These are phyloP conservation scores for Embiotoca jacksoni DNA, from an alignment of 2,113 vertebrate genomes.

Conservation along the genomic window DNA sequence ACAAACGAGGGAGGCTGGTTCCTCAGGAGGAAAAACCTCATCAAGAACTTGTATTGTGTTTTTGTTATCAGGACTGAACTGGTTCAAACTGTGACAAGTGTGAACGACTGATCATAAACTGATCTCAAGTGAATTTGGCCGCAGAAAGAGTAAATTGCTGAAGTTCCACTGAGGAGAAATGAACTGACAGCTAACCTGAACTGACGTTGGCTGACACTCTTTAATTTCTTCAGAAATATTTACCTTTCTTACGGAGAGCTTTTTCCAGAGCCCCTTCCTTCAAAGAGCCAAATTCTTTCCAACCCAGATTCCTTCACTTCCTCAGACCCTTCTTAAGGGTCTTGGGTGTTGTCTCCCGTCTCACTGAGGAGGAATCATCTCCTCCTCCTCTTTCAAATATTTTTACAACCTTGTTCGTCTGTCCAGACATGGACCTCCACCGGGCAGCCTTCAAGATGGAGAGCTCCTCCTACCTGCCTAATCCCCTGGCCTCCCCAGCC, in stretches of 20 bases:
- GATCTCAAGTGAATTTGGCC: not conserved
- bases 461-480: slow-evolving; percentile 98
- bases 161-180: slow-evolving; percentile 34
- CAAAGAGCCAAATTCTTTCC: slow-evolving; percentile 24
- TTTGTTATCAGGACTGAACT: slow-evolving; percentile 23
- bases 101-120: slow-evolving; percentile 30
- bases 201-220: slow-evolving; percentile 2
- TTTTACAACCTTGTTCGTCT: slow-evolving; percentile 29
- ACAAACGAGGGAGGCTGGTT: slow-evolving; percentile 32
- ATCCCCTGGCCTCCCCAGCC: slow-evolving; percentile 96
- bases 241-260: slow-evolving; percentile 12
- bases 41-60: slow-evolving; percentile 8
- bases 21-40: slow-evolving; percentile 7
- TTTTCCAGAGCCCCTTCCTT: slow-evolving; percentile 31
- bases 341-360: slow-evolving; percentile 49
- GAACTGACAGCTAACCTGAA: slow-evolving; percentile 24
- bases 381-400: slow-evolving; percentile 73
- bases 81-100: slow-evolving; percentile 18
- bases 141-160: no score
- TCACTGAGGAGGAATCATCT: slow-evolving; percentile 71
- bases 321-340: slow-evolving; percentile 59
- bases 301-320: slow-evolving; percentile 29
- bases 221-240: slow-evolving; percentile 8
- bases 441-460: slow-evolving; percentile 99
- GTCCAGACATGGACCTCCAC: slow-evolving; percentile 94